phyloP scores from a whole-genome alignment of 2,113 vertebrate genomes.

The Corythornis cristatus region DNA sequence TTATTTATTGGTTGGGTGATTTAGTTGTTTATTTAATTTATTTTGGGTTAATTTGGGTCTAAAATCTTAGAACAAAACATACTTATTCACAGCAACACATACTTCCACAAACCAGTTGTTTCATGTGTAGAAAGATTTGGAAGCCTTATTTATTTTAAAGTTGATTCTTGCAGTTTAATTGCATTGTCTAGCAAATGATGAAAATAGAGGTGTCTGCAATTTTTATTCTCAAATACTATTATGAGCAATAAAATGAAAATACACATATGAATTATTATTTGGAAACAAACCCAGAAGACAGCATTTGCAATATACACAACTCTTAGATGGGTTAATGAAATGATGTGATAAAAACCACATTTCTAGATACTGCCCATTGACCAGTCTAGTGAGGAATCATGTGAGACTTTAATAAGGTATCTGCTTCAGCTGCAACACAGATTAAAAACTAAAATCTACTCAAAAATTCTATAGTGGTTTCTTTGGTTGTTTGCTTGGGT shows the following conservation, averaged over 20 bases:
- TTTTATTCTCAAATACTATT: background rate
- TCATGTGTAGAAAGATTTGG: background rate
- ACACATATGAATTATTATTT: background rate
- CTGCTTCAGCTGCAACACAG: background rate
- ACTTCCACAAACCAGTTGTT: background rate
- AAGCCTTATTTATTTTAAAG: background rate
- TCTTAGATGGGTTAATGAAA: background rate
- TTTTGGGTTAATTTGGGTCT: too few relatives aligned
- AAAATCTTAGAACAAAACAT: background rate
- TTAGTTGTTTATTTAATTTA: too few relatives aligned
- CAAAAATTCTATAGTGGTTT: background rate
- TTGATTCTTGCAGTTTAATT: background rate
- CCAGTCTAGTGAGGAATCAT: background rate
- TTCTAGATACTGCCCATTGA: background rate
- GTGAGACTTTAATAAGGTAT: background rate
- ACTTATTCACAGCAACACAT: background rate
- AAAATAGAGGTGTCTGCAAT: background rate
- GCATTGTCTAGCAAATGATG: background rate
- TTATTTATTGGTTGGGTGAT: background rate
- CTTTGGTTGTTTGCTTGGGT: background rate
- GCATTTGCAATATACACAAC: rapidly evolving
- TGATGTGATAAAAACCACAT: background rate
- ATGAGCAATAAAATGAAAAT: background rate
- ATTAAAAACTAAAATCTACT: background rate
- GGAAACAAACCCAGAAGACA: background rate